Evolutionary conservation across 2,888 invertebrate species (phyloP).

Genomic region (Lithodes maja): DNA sequence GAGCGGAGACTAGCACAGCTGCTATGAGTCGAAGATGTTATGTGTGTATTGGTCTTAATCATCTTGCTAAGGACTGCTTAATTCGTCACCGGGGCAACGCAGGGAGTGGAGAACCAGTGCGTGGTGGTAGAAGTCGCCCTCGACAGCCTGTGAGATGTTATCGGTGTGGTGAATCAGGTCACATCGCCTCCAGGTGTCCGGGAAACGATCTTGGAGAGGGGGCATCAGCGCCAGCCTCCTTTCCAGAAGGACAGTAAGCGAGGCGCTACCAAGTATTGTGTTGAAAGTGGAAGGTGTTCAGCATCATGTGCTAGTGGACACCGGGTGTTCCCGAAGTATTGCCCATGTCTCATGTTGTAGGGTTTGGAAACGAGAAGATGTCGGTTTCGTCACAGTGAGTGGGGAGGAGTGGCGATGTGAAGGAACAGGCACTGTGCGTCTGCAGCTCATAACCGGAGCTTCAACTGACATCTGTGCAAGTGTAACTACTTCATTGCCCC

Average conservation of each 20-base stretch:
- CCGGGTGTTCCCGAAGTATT: conserved; percentile 33
- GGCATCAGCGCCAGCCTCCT: conserved; percentile 36
- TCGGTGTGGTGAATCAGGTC: conserved; percentile 6
- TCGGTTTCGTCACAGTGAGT: neutral
- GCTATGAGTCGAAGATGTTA: conserved; percentile 19
- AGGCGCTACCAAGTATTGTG: conserved; percentile 22
- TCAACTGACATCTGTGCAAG: conserved; percentile 1
- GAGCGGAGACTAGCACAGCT: neutral
- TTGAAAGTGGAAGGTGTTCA: neutral
- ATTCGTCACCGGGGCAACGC: neutral
- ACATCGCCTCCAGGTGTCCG: conserved; percentile 1
- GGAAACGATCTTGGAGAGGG: conserved; percentile 12
- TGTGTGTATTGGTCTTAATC: conserved; percentile 21
- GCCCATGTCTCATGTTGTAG: conserved; percentile 17
- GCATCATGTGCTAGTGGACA: conserved; percentile 15
- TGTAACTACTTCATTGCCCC: conserved; percentile 18
- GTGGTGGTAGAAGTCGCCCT: neutral
- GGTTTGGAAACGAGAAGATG: conserved; percentile 21
- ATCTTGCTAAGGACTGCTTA: conserved; percentile 12
- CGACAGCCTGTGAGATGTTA: too few species aligned
- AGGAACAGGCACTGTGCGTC: conserved; percentile 17
- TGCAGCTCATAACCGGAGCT: conserved; percentile 12
- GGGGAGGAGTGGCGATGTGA: conserved; percentile 33
- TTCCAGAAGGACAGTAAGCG: conserved; percentile 24
- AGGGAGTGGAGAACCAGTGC: neutral